A percentile compares a stretch with the other conserved stretches of the same genome.
Evolutionary conservation across 2,113 vertebrate genomes (phyloP).

Genomic region (Myxocyprinus asiaticus): DNA sequence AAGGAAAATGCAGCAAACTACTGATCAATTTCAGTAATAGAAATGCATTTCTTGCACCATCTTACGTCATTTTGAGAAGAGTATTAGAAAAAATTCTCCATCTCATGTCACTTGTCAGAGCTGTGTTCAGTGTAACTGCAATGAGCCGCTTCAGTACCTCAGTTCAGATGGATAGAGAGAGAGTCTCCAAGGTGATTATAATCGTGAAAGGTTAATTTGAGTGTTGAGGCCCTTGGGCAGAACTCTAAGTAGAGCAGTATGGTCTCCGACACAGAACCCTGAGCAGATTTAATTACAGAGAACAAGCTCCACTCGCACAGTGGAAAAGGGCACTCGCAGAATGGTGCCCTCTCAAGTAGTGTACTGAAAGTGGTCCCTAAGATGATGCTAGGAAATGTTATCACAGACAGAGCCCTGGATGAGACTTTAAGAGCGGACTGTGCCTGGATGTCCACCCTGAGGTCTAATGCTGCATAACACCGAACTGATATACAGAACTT

Average conservation of each 20-base stretch:
- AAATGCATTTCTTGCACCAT: neutral
- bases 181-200: slow-evolving; percentile 65
- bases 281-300: slow-evolving; percentile 44
- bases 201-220: slow-evolving; percentile 73
- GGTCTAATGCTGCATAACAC: neutral
- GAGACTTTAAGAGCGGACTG: neutral
- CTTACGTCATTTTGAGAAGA: neutral
- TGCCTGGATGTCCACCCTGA: neutral
- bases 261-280: slow-evolving; percentile 27
- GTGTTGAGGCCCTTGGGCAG: slow-evolving; percentile 62
- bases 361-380: slow-evolving; percentile 17
- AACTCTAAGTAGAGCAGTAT: slow-evolving; percentile 45
- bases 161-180: slow-evolving; percentile 51
- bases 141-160: slow-evolving; percentile 21
- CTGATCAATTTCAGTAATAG: neutral
- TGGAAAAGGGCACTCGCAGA: slow-evolving; percentile 27
- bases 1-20: too few species aligned
- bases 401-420: neutral
- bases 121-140: slow-evolving; percentile 7
- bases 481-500: neutral
- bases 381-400: slow-evolving; percentile 9
- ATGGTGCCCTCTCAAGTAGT: slow-evolving; percentile 24
- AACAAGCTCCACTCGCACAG: slow-evolving; percentile 25
- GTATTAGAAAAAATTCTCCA: neutral
- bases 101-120: neutral